Evolutionary conservation across 2,797 vertebrate genomes (phyloP), one percentile per base, ranked within the genome.

Genomic region (Mus spretus): DNA sequence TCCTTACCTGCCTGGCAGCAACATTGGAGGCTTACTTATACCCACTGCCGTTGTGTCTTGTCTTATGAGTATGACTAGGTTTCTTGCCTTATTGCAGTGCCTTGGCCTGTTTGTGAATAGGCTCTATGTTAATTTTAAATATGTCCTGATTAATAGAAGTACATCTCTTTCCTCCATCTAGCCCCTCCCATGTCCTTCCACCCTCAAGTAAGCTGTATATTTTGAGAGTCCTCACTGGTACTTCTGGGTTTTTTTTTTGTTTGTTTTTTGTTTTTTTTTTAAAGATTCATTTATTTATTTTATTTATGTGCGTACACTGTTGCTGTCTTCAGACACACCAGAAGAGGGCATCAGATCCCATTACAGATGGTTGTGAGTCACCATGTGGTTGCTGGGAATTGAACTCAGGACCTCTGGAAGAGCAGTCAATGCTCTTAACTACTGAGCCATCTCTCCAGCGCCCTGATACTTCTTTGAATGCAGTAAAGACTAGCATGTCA

Each of bases 11-110:
- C 77, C 44, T 65, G 24, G 40, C 53, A 91, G 24, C 86, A 80
- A 28, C 59, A 24, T 78, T 92, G 65, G 85, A 37, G 61, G 55
- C 65, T 91, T 84, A 90, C 24, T 89, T 90, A 19, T 74, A 91
- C 61, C 8, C 12, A 61, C 55, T 91, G 55, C 86, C 61, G 83
- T 92, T 26, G 2, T 92, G 82, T 75, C 80, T 95, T 89, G 40
- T 44, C 44, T 44, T 44, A 44, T 44, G 31, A 83, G 85, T 57
- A 65, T 20, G 81, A 79, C 12, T 78, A 70, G 7, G 10, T 86
- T 78, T 86, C n/a, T 86, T 93, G 14, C 80, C 91, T 53, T 82
- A 65, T 72, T 24, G 53, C 31, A 37, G 78, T 9, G 79, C 83
- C 55, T 55, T 34, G 28, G 22, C 19, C 37, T 97, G 47, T 81